Evolutionary conservation across 2,797 vertebrate species (phyloP), one percentile per base, ranked within the genome.

Genomic region (Pampus argenteus): DNA sequence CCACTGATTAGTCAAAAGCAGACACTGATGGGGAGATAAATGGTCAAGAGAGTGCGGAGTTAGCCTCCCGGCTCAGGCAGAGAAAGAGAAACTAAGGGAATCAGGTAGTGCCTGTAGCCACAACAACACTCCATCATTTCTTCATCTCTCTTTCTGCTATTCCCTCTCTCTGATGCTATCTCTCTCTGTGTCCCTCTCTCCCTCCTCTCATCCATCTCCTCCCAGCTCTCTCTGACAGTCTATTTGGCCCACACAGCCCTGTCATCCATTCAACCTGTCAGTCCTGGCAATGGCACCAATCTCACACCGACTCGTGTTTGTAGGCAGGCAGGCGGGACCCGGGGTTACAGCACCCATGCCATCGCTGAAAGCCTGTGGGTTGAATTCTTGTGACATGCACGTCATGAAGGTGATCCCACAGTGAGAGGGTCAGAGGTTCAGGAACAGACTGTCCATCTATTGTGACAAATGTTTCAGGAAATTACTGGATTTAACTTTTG

Each of bases 221-320:
- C 75, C 50, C 69, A 50, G 86, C 86, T 83, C 86, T 81, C 72
- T 55, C 73, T 90, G 85, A 88, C 89, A 91, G 76, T 85, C 82
- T 82, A 89, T 91, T 91, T 88, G 87, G 86, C 86, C 85, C 79
- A 78, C 75, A 64, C 83, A 72, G 77, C 82, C 80, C 77, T 20
- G 74, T 89, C 90, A 88, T 91, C 86, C 83, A 90, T 91, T 87
- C 83, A 73, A 34, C 76, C 82, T 83, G 89, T 91, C 90, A 86
- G 82, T 71, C 68, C 76, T 45, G 68, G 79, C 72, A 74, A 83
- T 18, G 36, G 22, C 75, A 51, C 47, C 73, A 15, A 76, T 85
- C 77, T 81, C 72, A 58, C 71, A 47, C 66, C 36, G 49, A 38
- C 69, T 71, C 34, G 11, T 29, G 51, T 81, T 73, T 70, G 54